phyloP scores from a whole-genome alignment of 2,888 invertebrate genomes.

The Meloe dianella region DNA sequence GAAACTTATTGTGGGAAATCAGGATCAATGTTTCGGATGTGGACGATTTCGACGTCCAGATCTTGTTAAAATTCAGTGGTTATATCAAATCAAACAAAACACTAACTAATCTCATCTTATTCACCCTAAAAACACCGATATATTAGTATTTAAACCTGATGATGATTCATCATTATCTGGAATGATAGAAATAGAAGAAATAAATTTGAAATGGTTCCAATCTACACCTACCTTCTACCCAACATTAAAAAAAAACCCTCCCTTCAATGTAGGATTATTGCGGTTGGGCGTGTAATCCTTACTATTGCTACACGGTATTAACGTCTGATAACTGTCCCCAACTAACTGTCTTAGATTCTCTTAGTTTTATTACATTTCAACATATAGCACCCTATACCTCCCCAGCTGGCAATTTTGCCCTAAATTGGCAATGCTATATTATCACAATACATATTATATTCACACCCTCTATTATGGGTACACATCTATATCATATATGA shows the following conservation, averaged over 20 bases:
- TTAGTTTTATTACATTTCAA: conserved; percentile 37
- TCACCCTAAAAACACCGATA: background rate
- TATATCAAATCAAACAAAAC: conserved; percentile 46
- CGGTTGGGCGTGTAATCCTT: conserved; percentile 50
- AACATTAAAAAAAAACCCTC: conserved; percentile 29
- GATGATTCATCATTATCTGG: conserved; percentile 1
- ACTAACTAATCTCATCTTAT: background rate
- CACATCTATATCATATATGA: conserved; percentile 12
- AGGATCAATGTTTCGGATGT: conserved; percentile 44
- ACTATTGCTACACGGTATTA: conserved; percentile 49
- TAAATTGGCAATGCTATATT: conserved; percentile 10
- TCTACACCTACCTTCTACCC: conserved; percentile 21
- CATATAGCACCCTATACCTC: background rate
- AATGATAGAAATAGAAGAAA: conserved; percentile 19
- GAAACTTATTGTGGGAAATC: conserved; percentile 46
- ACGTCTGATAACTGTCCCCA: conserved; percentile 46
- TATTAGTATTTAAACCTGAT: background rate
- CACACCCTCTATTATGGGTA: conserved; percentile 11
- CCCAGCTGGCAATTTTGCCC: conserved; percentile 9
- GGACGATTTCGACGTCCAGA: conserved; percentile 54
- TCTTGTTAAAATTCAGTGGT: conserved; percentile 52
- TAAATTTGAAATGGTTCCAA: conserved; percentile 23
- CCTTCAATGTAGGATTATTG: conserved; percentile 42
- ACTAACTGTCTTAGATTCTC: conserved; percentile 34
- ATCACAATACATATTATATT: conserved; percentile 10